These are phyloP conservation scores for Notodonta ziczac DNA, from an alignment of 2,888 invertebrate species.

Conservation along the genomic window DNA sequence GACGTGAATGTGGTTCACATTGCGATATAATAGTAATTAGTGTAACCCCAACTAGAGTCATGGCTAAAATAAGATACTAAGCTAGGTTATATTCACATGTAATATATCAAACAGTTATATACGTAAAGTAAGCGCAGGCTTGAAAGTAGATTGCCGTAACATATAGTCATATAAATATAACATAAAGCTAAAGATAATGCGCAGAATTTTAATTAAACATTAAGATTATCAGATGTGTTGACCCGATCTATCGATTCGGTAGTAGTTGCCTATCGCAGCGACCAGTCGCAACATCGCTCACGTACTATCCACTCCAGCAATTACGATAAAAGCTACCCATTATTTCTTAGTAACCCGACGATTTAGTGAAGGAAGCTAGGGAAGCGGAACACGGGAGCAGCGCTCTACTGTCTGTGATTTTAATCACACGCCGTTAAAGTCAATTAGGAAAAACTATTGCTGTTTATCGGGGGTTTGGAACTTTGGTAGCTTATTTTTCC, in stretches of 20 bases:
- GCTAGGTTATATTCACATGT: no score
- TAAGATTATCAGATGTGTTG: no score
- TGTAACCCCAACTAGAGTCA: neutral
- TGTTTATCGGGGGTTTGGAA: neutral
- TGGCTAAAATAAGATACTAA: no score
- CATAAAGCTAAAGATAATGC: no score
- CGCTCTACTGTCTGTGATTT: neutral
- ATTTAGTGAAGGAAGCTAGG: neutral
- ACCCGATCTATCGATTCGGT: no score
- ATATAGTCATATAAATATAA: no score
- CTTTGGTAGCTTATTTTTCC: neutral
- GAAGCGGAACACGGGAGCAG: neutral
- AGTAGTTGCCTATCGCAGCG: neutral
- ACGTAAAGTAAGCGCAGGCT: no score
- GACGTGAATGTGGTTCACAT: neutral
- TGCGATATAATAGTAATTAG: neutral
- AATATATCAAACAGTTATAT: no score
- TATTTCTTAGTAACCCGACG: neutral
- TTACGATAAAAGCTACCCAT: constrained; percentile 48
- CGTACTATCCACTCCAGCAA: constrained; percentile 31
- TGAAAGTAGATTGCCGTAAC: no score
- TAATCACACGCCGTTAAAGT: neutral
- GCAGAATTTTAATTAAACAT: no score
- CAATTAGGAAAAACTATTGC: neutral
- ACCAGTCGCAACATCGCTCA: neutral